These are phyloP conservation scores for Sanderia malayensis DNA, from an alignment of 30 jellyfish, hydroid and myxozoan genomes.

Conservation along the genomic window DNA sequence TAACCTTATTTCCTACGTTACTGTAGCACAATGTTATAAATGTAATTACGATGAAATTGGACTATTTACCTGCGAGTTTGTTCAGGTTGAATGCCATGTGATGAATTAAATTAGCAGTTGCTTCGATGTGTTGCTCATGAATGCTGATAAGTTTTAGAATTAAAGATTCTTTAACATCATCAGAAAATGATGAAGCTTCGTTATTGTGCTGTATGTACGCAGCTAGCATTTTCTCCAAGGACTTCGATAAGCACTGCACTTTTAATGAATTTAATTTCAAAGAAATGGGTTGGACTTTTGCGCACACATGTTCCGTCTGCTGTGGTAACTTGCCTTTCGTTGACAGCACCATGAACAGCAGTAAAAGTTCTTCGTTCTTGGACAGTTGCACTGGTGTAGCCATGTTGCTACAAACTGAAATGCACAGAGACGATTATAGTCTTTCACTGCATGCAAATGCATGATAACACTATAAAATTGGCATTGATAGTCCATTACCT, in stretches of 20 bases:
- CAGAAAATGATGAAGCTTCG: background rate
- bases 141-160: background rate
- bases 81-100: background rate
- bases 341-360: background rate
- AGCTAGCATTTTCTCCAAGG: background rate
- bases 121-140: background rate
- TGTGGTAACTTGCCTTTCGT: background rate
- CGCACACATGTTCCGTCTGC: background rate
- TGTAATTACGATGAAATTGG: no score
- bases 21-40: no score
- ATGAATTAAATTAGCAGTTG: background rate
- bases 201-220: background rate
- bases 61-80: background rate
- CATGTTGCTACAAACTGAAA: background rate
- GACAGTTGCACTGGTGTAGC: background rate
- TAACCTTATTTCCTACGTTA: no score
- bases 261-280: background rate
- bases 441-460: no score
- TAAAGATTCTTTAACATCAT: background rate
- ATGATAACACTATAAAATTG: no score
- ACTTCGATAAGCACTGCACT: background rate
- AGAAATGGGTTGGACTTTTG: background rate
- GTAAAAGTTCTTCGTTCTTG: background rate
- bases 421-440: no score
- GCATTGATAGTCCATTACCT: no score